Base-by-base conservation (phyloP, 2,888 invertebrate genomes). In the Eilema sororculum region DNA sequence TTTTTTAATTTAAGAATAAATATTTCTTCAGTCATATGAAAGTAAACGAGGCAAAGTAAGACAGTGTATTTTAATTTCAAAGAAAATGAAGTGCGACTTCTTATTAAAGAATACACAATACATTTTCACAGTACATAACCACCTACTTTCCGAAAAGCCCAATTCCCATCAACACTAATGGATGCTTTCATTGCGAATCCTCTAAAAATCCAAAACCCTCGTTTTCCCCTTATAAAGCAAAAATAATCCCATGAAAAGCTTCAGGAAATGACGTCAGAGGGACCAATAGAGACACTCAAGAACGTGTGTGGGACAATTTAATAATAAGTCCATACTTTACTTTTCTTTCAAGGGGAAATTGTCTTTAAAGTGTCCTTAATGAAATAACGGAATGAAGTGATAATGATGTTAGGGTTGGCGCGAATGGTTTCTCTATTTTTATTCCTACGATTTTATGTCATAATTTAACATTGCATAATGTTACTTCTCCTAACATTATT, bases 261-360 rank as follows among this genome's bases (percentile, higher is more conserved):
- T 66, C 75, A 67, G 78, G 81, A 82, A 82, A 77, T 81, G 77
- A 78, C 74, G 63, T 78, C 79, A 80, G 78, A 80, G 78, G 77
- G 75, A 79, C 66, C 80, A 82, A 83, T 82, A 83, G 83, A 84
- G 84, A 81, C 88, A 84, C 85, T 89, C 87, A 78, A 78, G 80
- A 81, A 87, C 87, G 86, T 86, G 86, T 86, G 90, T 83, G 78
- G 75, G 78, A 77, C 74, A 91, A 91, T 89, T 88, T 86, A 87
- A 91, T 91, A 89, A 90, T 81, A 80, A 80, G 78, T 79, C 82
- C 83, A 81, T 81, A 80, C 75, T 71, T 75, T 60, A 76, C 75
- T 69, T 73, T 77, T 75, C 64, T 71, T 79, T 72, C 67, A 71
- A 65, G 22, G 69, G 77, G 79, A 84, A 83, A 76, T 76, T 73